Conservation (phyloP, 1,140 invertebrate genomes). For the Lamellibrachia luymesi region DNA sequence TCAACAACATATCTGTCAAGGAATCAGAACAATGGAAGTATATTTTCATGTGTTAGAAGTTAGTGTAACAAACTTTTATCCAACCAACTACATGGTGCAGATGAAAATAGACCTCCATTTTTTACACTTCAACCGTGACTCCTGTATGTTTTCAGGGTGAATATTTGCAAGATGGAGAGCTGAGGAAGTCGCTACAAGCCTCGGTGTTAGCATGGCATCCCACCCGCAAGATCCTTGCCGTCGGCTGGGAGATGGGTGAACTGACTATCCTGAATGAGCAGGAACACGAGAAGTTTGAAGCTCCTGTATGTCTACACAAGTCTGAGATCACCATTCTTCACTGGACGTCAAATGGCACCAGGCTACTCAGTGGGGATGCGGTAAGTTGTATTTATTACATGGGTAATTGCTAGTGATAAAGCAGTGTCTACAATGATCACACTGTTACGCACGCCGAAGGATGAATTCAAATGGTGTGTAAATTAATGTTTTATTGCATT, state of each 20-base stretch:
- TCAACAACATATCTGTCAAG: no score
- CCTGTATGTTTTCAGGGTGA: slow-evolving; percentile 66
- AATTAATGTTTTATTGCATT: no score
- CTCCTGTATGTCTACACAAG: slow-evolving; percentile 75
- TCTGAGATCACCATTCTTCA: slow-evolving; percentile 72
- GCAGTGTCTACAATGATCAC: no score
- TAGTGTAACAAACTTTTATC: no score
- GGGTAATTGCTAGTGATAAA: neutral
- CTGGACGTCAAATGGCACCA: slow-evolving; percentile 76
- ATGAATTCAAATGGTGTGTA: no score
- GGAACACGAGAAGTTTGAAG: slow-evolving; percentile 68
- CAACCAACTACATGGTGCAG: no score
- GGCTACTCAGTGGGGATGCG: slow-evolving; percentile 66
- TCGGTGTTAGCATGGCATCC: slow-evolving; percentile 88
- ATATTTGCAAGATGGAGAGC: slow-evolving; percentile 73
- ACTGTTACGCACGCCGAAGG: no score
- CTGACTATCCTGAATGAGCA: slow-evolving; percentile 75
- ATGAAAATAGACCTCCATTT: no score
- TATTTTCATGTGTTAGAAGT: no score
- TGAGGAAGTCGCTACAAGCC: slow-evolving; percentile 50
- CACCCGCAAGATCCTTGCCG: slow-evolving; percentile 73
- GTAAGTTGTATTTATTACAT: slow-evolving; percentile 38
- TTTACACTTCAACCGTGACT: neutral
- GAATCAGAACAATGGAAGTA: no score
- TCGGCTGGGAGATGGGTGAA: slow-evolving; percentile 90